Evolutionary conservation across 2,797 vertebrate genomes (phyloP).

Genomic region (Thripadectes ignobilis): DNA sequence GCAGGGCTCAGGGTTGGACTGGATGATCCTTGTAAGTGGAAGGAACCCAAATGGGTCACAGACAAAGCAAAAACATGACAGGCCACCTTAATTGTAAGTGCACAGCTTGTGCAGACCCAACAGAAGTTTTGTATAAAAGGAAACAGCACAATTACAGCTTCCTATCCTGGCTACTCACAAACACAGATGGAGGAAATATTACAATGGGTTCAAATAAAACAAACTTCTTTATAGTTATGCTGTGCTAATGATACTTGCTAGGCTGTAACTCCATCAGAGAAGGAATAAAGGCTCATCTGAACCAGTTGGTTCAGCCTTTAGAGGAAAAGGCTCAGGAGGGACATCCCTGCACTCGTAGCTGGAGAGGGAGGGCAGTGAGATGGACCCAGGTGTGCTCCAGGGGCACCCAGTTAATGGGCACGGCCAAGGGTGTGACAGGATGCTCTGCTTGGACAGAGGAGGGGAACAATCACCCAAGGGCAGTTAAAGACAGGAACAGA

Average conservation of each 20-base stretch:
- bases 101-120: not conserved
- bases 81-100: not conserved
- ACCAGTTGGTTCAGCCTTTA: not conserved
- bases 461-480: not conserved
- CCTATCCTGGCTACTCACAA: not conserved
- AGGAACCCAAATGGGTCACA: too few relatives aligned
- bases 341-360: not conserved
- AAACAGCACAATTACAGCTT: not conserved
- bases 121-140: not conserved
- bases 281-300: not conserved
- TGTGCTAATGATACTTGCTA: not conserved
- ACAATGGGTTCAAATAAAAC: not conserved
- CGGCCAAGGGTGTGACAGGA: not conserved
- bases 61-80: not conserved
- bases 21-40: too few relatives aligned
- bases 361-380: not conserved
- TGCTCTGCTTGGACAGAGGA: not conserved
- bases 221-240: not conserved
- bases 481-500: not conserved
- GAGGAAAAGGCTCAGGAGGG: not conserved
- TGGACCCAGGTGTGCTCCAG: not conserved
- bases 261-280: not conserved
- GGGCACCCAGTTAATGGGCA: fast-evolving
- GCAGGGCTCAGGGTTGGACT: too few relatives aligned
- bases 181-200: not conserved